Evolutionary conservation across 2,797 vertebrate genomes (phyloP), one percentile per base, ranked within the genome.

Genomic region (Graptemys geographica): DNA sequence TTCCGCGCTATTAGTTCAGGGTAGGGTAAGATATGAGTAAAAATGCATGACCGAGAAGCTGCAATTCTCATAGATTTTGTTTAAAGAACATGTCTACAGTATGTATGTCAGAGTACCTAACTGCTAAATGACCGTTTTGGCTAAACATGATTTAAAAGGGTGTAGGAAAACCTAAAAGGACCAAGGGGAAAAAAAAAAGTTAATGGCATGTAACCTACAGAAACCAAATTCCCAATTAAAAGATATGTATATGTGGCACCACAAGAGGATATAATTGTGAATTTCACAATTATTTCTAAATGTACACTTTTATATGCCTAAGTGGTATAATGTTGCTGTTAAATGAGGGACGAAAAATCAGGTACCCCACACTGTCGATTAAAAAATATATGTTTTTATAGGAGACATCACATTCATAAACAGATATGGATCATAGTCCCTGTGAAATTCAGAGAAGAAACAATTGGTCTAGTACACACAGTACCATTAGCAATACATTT

Each of bases 221-320:
- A 78, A 91, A 55, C 0, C 1, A 37, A 11, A 37, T 87, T 69
- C 79, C 5, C 49, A 49, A 59, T 9, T 0, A 3, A n/a, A 4
- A 57, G 21, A 85, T 81, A 81, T 31, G 0, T 0, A 5, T 41
- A 11, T 10, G 0, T 33, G n/a, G 41, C 82, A 87, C 27, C 3
- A 49, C 10, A 62, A 0, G 1, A 84, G 19, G 83, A n/a, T 89
- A 82, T 2, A 5, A 37, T 57, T 33, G 62, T 3, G 82, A 90
- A 86, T 74, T 2, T 81, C 2, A 79, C 72, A 94, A 57, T 5
- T 13, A 59, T 16, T 31, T 44, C 16, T 8, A 1, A 91, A 81
- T 55, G 41, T 79, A 84, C 78, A 6, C 79, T 59, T 37, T 69
- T 76, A 19, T 28, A 55, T 27, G 1, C 12, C 23, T 0, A 23